phyloP scores from a whole-genome alignment of 2,113 vertebrate species.

The Odontophorus gujanensis region DNA sequence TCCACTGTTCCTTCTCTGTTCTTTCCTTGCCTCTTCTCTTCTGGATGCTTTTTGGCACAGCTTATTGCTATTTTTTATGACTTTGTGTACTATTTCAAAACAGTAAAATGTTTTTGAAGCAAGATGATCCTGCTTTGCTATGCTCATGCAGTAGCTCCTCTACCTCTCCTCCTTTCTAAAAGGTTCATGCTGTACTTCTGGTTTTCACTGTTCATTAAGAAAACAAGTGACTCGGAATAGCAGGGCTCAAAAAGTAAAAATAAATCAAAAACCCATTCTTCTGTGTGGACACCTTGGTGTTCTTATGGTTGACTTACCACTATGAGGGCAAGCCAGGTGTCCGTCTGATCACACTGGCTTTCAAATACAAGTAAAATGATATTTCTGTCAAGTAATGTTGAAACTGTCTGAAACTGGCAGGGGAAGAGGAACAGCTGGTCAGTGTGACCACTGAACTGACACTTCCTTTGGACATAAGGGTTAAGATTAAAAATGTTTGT shows the following conservation, averaged over 20 bases:
- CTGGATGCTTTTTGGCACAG: conserved; percentile 66
- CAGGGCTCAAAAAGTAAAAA: neutral
- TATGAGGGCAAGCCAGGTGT: neutral
- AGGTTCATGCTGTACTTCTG: neutral
- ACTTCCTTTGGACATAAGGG: neutral
- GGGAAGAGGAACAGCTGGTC: neutral
- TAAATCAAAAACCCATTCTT: neutral
- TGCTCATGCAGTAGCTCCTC: conserved; percentile 42
- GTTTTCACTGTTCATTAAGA: conserved; percentile 26
- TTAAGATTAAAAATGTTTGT: neutral
- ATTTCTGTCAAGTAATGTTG: neutral
- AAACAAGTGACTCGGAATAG: neutral
- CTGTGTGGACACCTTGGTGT: neutral
- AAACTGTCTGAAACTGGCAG: neutral
- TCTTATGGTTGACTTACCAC: neutral
- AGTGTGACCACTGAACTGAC: neutral
- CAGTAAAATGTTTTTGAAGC: conserved; percentile 69
- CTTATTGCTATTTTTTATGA: conserved; percentile 71
- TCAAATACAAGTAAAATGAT: neutral
- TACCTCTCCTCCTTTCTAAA: conserved; percentile 33
- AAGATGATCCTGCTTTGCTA: conserved; percentile 57
- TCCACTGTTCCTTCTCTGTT: conserved; percentile 76
- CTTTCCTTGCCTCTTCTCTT: conserved; percentile 72
- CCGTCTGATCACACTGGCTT: neutral
- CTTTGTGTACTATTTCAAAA: conserved; percentile 74